Percentiles rank a stretch among this genome's conserved stretches.
phyloP scores from a whole-genome alignment of 2,888 invertebrate genomes.

The Chironomus riparius region DNA sequence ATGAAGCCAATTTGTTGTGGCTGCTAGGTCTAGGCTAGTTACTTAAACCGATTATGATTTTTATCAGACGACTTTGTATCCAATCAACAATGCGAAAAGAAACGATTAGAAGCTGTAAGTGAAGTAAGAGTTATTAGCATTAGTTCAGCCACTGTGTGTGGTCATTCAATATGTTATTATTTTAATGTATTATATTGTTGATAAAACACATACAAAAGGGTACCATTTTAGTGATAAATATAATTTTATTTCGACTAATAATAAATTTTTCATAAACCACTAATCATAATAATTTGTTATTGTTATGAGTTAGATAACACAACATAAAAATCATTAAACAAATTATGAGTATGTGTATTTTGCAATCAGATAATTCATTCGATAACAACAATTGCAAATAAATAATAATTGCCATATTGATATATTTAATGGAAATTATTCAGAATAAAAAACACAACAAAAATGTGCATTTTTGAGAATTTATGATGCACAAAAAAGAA shows the following conservation, averaged over 20 bases:
- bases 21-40: neutral
- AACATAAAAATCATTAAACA: neutral
- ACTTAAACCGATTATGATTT: neutral
- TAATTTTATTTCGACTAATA: neutral
- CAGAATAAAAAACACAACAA: no score
- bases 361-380: neutral
- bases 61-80: neutral
- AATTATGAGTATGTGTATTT: neutral
- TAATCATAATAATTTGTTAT: neutral
- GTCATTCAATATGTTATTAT: neutral
- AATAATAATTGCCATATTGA: neutral
- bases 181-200: no score
- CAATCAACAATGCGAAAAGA: neutral
- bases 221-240: neutral
- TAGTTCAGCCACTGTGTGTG: neutral
- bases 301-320: neutral
- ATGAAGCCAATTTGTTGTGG: slow-evolving; percentile 3
- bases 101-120: neutral
- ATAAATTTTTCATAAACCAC: neutral
- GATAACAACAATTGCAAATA: neutral
- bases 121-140: neutral
- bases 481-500: neutral
- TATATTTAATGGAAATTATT: neutral
- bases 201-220: no score
- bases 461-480: neutral